Evolutionary conservation across 2,888 invertebrate genomes (phyloP).

Genomic region (Synanthedon andrenaeformis): DNA sequence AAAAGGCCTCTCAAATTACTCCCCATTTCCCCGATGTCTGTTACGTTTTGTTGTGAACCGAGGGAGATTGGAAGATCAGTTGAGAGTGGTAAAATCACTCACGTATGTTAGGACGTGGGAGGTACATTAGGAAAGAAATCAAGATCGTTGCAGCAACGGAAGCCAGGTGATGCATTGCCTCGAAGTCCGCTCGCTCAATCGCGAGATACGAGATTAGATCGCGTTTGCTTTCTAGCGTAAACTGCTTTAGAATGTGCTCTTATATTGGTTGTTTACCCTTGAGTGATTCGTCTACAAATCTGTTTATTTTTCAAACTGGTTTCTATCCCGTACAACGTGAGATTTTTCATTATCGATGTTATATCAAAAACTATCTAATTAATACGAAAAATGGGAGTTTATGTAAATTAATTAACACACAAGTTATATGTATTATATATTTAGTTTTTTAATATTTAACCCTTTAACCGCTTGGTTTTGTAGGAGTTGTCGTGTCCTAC

Average conservation of each 20-base stretch:
- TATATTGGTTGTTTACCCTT: slow-evolving; percentile 30
- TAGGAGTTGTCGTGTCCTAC: too few species aligned
- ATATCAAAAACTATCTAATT: too few species aligned
- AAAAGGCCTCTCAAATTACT: slow-evolving; percentile 18
- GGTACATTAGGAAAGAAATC: slow-evolving; percentile 51
- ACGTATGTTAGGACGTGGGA: slow-evolving; percentile 46
- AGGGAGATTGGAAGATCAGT: slow-evolving; percentile 23
- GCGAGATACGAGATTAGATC: slow-evolving; percentile 54
- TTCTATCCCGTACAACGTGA: neutral
- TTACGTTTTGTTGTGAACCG: slow-evolving; percentile 13
- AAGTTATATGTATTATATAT: too few species aligned
- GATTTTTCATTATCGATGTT: too few species aligned
- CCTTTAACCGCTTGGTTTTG: too few species aligned
- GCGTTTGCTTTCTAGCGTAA: slow-evolving; percentile 46
- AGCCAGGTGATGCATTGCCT: slow-evolving; percentile 64
- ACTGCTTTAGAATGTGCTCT: slow-evolving; percentile 33
- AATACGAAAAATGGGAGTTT: too few species aligned
- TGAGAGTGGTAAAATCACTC: slow-evolving; percentile 36
- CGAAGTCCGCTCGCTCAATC: slow-evolving; percentile 47
- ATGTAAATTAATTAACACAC: too few species aligned
- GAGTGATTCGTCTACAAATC: slow-evolving; percentile 24
- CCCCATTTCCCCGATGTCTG: slow-evolving; percentile 8
- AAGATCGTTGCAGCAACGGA: slow-evolving; percentile 62
- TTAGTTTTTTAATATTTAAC: too few species aligned
- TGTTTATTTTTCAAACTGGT: slow-evolving; percentile 14